These are phyloP conservation scores for Chouioia cunea DNA, from an alignment of 2,888 invertebrate species.

Conservation along the genomic window DNA sequence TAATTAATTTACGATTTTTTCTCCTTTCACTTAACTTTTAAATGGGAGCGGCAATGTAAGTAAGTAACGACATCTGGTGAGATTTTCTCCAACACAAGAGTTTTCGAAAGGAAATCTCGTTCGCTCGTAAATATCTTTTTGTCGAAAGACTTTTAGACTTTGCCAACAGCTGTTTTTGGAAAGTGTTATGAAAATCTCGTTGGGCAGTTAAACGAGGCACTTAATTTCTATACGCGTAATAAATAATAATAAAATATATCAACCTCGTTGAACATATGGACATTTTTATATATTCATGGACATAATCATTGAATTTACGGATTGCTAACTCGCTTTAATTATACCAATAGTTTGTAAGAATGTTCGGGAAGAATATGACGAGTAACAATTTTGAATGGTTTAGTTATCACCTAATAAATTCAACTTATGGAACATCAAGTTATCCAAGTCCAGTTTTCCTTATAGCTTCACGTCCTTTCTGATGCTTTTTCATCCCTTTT, in stretches of 20 bases:
- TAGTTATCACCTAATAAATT: slow-evolving; percentile 64
- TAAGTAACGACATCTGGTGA: slow-evolving; percentile 21
- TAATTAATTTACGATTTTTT: too few relatives aligned
- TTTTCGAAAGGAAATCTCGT: too few relatives aligned
- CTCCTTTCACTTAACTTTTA: too few relatives aligned
- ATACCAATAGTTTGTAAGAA: slow-evolving; percentile 48
- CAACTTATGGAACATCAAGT: slow-evolving; percentile 55
- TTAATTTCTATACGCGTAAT: too few relatives aligned
- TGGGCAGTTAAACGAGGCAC: too few relatives aligned
- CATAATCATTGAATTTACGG: slow-evolving; percentile 15
- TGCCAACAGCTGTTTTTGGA: too few relatives aligned
- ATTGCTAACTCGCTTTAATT: slow-evolving; percentile 32
- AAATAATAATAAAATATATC: slow-evolving; percentile 16
- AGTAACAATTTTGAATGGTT: slow-evolving; percentile 52
- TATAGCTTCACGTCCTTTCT: slow-evolving; percentile 33
- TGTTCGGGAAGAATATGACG: slow-evolving; percentile 62
- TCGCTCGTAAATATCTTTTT: too few relatives aligned
- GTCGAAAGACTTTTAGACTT: too few relatives aligned
- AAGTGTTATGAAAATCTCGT: too few relatives aligned
- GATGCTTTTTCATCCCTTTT: slow-evolving; percentile 40
- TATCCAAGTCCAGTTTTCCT: slow-evolving; percentile 46
- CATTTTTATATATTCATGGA: neutral
- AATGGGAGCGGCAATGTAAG: neutral
- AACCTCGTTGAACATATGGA: neutral
- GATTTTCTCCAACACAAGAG: slow-evolving; percentile 2